Base-by-base conservation (phyloP, 2,888 invertebrate genomes). In the Parthenolecanium corni region DNA sequence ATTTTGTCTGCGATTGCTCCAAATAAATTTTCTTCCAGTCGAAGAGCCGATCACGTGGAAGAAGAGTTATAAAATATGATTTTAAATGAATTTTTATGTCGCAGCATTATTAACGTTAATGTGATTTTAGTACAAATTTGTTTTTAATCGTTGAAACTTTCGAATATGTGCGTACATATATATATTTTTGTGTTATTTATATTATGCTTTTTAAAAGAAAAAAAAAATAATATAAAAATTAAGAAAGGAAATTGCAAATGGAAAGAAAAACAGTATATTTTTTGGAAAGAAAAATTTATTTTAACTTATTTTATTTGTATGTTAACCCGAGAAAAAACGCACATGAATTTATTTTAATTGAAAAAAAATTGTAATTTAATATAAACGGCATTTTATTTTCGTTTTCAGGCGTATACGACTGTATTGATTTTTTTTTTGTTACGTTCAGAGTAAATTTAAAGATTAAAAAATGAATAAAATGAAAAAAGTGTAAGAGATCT, bases 71-170 rank as follows among this genome's bases (percentile, higher is more conserved):
- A 31, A 31, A 31, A 31, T 6, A 31, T 6, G 9, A 31, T 4
- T 4, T 6, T 31, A 31, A 31, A 31, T 6, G 9, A 42, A 42
- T 6, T 14, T 4, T 9, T 14, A 16, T 16, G n/a, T 42, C 44
- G 44, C 44, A 42, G 24, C 44, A 38, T 52, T 21, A 46, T 42
- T 57, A 46, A 57, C 25, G 44, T 42, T 57, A 46, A 44, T 57
- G 57, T 57, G 57, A 57, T 57, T 57, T 57, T 57, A 57, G 57
- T 57, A 57, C 57, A 57, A 57, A 57, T 57, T 31, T 57, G 57
- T 57, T 57, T 57, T 57, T 57, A 57, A 42, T 57, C 25, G 24
- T 57, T 57, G 31, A 46, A 6, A 31, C 9, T 57, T 57, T 57
- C 31, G 44, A 46, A 57, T 20, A 31, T 57, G 25, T 52, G n/a